Conservation (phyloP, 2,888 invertebrate genomes). For the Temnothorax ravouxi region DNA sequence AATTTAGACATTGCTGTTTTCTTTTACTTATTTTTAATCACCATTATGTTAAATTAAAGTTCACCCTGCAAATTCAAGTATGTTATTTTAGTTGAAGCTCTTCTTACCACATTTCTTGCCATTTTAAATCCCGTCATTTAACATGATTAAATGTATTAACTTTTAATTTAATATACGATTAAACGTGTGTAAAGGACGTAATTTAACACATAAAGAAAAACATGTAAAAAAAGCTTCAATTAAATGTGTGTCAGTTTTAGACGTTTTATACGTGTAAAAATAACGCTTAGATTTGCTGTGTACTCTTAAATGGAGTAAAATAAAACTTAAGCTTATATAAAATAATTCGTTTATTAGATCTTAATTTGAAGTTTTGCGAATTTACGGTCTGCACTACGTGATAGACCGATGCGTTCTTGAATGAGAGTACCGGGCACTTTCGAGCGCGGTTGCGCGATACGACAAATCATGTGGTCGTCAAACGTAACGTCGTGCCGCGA, state of each 20-base stretch:
- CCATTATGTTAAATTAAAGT: neutral
- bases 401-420: neutral
- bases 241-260: too few relatives aligned
- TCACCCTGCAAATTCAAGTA: too few relatives aligned
- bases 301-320: neutral
- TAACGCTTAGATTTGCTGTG: too few relatives aligned
- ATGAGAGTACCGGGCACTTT: neutral
- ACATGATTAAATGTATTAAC: too few relatives aligned
- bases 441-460: conserved; percentile 14
- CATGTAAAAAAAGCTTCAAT: too few relatives aligned
- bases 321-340: neutral
- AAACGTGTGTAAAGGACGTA: too few relatives aligned
- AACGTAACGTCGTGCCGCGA: conserved; percentile 35
- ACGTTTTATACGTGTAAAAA: too few relatives aligned
- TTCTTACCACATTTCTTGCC: too few relatives aligned
- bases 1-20: neutral
- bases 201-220: too few relatives aligned
- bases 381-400: neutral
- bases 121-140: too few relatives aligned
- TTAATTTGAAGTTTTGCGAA: neutral
- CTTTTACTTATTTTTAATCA: neutral
- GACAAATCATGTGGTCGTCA: conserved; percentile 47
- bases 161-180: too few relatives aligned
- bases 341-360: neutral
- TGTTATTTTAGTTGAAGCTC: too few relatives aligned